Base-by-base conservation (phyloP, 2,888 invertebrate genomes). In the Tetragonula carbonaria region DNA sequence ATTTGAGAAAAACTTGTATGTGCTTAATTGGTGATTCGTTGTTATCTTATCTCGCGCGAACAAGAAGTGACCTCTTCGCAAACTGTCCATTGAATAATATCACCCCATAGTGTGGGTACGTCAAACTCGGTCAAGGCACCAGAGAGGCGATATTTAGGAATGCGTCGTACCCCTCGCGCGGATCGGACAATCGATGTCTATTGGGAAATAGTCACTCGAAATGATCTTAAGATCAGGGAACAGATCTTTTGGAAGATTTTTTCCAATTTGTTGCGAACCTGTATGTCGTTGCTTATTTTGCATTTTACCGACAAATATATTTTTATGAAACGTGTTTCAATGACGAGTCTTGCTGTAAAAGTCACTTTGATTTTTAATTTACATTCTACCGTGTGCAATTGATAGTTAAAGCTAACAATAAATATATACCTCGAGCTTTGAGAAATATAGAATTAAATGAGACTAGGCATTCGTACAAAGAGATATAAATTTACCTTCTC, bases 71-170 rank as follows among this genome's bases (percentile, higher is more conserved):
- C 74, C 74, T 74, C 67, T 73, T 55, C 28, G 14, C 16, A 23
- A 23, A 45, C 66, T 68, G 11, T 23, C 45, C 16, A 80, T 80
- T 80, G 71, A 82, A 71, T 80, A 80, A 78, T 74, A 77, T 72
- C 63, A 71, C 62, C 51, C 57, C 33, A 59, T 23, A 16, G 53
- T 21, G 23, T 51, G 38, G 53, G 18, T 16, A 45, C 28, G 51
- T 28, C 38, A 77, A 82, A 80, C 74, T 71, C 74, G 82, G 74
- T 67, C 82, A 80, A 82, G 82, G 82, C 53, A 59, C 1, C 8
- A 33, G 33, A 33, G 33, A 23, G 23, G 18, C 11, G 38, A 18
- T 53, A 53, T 53, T 50, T 62, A 65, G 55, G n/a, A 65, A 70
- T 65, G n/a, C 50, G 50, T 57, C 23, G 67, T 62, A 51, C 18